These are phyloP conservation scores for Mormoops blainvillei DNA, from an alignment of 2,113 vertebrate species.

Conservation along the genomic window DNA sequence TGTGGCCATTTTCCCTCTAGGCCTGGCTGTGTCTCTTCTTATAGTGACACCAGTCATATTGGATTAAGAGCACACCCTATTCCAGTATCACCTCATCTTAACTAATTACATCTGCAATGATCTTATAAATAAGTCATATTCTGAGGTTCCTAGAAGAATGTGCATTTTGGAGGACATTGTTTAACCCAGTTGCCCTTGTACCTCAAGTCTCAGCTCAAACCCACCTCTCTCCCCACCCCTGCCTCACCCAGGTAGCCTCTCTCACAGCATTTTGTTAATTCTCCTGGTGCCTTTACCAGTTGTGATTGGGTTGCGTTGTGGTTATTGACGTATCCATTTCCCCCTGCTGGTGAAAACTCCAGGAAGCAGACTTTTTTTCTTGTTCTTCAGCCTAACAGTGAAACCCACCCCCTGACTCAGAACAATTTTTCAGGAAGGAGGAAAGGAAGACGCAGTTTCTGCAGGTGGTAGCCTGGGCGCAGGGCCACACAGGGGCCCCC, in stretches of 20 bases:
- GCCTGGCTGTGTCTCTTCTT: background rate
- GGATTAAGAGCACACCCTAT: too few relatives aligned
- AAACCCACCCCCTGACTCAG: background rate
- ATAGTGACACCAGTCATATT: fast-evolving
- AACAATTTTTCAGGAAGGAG: background rate
- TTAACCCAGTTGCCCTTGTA: background rate
- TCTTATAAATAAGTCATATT: background rate
- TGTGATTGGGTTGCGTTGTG: background rate
- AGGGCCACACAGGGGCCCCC: fast-evolving
- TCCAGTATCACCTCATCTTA: background rate
- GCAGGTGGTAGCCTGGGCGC: fast-evolving
- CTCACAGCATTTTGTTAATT: too few relatives aligned
- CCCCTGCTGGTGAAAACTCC: too few relatives aligned
- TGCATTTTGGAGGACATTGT: background rate
- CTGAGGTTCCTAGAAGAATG: background rate
- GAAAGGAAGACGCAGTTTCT: background rate
- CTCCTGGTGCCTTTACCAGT: too few relatives aligned
- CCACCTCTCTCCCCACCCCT: too few relatives aligned
- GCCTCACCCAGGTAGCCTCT: background rate
- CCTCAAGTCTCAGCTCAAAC: background rate
- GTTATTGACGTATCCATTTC: too few relatives aligned
- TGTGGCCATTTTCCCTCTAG: fast-evolving
- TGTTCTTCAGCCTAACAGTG: background rate
- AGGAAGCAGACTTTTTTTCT: background rate
- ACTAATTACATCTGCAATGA: too few relatives aligned